A percentile compares a stretch with the other conserved stretches of the same genome.
Conservation (phyloP, 2,797 vertebrate species). For the Acomys russatus region DNA sequence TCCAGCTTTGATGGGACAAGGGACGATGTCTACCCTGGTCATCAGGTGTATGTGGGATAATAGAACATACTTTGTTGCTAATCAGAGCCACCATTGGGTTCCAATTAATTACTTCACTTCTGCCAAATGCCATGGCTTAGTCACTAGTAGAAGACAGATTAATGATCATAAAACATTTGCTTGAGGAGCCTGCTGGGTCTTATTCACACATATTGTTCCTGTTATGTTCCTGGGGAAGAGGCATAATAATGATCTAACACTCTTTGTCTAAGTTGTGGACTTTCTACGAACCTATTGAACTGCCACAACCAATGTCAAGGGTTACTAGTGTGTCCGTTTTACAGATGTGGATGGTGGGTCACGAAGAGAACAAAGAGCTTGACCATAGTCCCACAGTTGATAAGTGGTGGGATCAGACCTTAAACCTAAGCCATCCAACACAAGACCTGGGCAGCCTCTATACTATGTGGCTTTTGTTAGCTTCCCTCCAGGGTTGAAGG, state of each 20-base stretch:
- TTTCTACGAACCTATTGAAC: neutral
- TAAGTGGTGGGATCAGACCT: neutral
- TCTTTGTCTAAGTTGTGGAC: neutral
- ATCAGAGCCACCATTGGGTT: conserved; percentile 52
- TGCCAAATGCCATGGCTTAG: conserved; percentile 67
- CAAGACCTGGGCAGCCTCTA: neutral
- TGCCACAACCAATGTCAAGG: neutral
- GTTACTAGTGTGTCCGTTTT: neutral
- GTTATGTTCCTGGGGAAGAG: conserved; percentile 14
- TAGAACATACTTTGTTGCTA: conserved; percentile 37
- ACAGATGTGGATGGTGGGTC: neutral
- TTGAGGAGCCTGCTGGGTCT: conserved; percentile 32
- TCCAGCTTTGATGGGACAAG: neutral
- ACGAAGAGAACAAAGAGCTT: neutral
- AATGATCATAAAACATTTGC: conserved; percentile 58
- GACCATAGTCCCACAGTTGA: neutral
- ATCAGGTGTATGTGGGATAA: neutral
- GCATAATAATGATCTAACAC: neutral
- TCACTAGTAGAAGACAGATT: conserved; percentile 63
- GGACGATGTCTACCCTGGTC: neutral
- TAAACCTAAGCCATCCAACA: conserved; percentile 1
- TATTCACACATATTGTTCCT: conserved; percentile 26
- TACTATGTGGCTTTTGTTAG: neutral
- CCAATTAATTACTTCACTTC: conserved; percentile 60
- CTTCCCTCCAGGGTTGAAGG: neutral